Evolutionary conservation across 2,797 vertebrate species (phyloP), one percentile per base, ranked within the genome.

Genomic region (Thunnus albacares): DNA sequence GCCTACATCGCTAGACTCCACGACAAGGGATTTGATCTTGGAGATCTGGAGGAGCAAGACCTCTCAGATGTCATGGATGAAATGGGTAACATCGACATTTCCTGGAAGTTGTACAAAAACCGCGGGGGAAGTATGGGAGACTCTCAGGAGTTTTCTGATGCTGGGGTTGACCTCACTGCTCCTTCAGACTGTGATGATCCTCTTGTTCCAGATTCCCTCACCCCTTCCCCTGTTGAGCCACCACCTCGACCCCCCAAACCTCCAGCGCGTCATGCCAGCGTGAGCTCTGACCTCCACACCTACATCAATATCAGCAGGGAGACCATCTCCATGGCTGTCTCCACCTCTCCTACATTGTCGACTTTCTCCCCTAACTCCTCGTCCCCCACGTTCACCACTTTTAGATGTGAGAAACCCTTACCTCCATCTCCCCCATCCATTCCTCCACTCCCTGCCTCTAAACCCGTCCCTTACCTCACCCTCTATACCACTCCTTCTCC

Each of bases 131-230:
- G 68, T 0, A 87, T 94, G 90, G 85, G 88, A 69, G 94, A 93
- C 4, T 96, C 96, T 43, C 96, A 96, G 79, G 95, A 96, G 90
- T 96, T 95, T 80, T 96, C 94, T 0, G 96, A 96, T n/a, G 95
- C 95, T 3, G 96, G 96, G 17, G 96, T 96, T 3, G 96, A 96
- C 81, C 92, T 96, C 68, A 95, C 93, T 5, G 95, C 89, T 68
- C 94, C 95, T 0, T 96, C 96, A 56, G 96, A 96, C 77, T 89
- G 94, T 10, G 95, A 96, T 30, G 95, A 96, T 59, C 90, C 93
- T 30, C 88, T 93, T 0, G 86, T 64, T 60, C 91, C 92, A 5
- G 95, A 96, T 83, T 96, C 95, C 24, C 91, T 95, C 49, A 91
- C 90, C 7, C 83, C 94, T 9, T 96, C 95, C 5, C 95, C 95